These are phyloP conservation scores for Paramuricea clavata DNA, from an alignment of 92 coral and sea anemone genomes.

Conservation along the genomic window DNA sequence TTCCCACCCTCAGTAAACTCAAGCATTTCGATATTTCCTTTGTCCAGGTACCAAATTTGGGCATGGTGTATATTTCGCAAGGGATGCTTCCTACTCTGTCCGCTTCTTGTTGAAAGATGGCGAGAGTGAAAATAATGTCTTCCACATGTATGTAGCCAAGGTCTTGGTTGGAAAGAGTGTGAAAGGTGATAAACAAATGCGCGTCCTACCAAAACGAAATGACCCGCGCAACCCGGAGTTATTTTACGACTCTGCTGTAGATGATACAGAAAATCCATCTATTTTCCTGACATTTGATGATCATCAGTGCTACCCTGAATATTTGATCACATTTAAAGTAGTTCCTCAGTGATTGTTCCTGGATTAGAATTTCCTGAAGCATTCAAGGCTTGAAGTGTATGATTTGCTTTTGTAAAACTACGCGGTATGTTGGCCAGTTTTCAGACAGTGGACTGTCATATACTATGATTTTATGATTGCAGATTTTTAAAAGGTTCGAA, in stretches of 20 bases:
- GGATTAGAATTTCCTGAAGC: too few relatives aligned
- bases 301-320: constrained; percentile 77
- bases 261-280: constrained; percentile 54
- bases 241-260: constrained; percentile 69
- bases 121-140: not conserved
- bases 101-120: constrained; percentile 27
- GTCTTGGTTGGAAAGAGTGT: constrained; percentile 74
- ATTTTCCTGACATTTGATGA: constrained; percentile 67
- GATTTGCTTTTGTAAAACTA: too few relatives aligned
- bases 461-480: too few relatives aligned
- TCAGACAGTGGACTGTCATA: too few relatives aligned
- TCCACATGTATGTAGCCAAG: constrained; percentile 75
- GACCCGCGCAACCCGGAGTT: constrained; percentile 58
- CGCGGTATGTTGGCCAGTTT: too few relatives aligned
- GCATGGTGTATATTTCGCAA: constrained; percentile 86
- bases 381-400: too few relatives aligned
- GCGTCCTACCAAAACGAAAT: constrained; percentile 61
- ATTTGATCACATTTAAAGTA: constrained; percentile 58
- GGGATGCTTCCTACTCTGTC: constrained; percentile 66
- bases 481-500: too few relatives aligned
- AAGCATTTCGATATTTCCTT: not conserved
- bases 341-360: too few relatives aligned
- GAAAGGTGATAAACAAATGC: constrained; percentile 49
- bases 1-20: too few relatives aligned
- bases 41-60: constrained; percentile 75